Evolutionary conservation across 2,888 invertebrate genomes (phyloP), one percentile per base, ranked within the genome.

Genomic region (Phoenoteleia sp.): DNA sequence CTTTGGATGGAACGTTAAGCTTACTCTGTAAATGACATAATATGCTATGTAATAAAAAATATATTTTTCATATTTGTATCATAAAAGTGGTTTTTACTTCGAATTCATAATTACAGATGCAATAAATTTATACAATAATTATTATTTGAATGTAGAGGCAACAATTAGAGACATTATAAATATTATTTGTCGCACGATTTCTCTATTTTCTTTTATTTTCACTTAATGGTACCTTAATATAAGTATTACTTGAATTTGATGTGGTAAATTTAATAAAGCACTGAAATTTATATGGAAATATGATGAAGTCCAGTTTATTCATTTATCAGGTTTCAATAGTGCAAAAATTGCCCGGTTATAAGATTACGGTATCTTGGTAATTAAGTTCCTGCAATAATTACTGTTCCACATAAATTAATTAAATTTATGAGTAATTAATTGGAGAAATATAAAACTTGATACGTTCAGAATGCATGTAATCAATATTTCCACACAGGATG

Each of bases 361-460:
- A 64, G 56, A 54, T 66, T 66, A 36, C 66, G 33, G 75, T 66
- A 76, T 56, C 66, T 42, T 15, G 42, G 42, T 76, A 76, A 76
- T 66, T 76, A 66, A 76, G 17, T 66, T 56, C 56, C 75, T 66
- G 52, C 23, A 29, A 45, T 76, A 58, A 76, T 76, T 76, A 58
- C 66, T 58, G 47, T 47, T 47, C 25, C 56, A 49, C 56, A 67
- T 66, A 67, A 76, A 67, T 76, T 76, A 67, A 76, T 67, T 58
- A 67, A 76, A 67, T 67, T 56, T 67, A 67, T 58, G 56, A 13
- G 7, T 58, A 76, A 67, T 76, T 76, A 76, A 67, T 76, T 76
- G 56, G 25, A 7, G 45, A 27, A 75, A 39, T 56, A 42, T 11
- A 15, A 27, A 52, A 29, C 13, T n/a, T 52, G 17, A 64, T 75